These are phyloP conservation scores for Hippoglossus stenolepis DNA, from an alignment of 2,113 vertebrate species.

Conservation along the genomic window DNA sequence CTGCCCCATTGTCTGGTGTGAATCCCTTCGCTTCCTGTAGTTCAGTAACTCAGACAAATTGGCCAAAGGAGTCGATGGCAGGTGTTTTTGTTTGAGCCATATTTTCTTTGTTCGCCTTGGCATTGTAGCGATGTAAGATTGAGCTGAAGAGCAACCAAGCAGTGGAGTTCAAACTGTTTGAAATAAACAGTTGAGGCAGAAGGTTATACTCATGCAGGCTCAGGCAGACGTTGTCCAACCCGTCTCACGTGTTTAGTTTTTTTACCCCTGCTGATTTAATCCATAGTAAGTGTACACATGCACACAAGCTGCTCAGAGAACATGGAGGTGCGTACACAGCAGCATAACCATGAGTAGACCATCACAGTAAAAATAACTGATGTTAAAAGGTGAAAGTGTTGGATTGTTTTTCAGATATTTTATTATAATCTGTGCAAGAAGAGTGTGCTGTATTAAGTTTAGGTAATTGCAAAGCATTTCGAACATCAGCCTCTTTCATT, in stretches of 20 bases:
- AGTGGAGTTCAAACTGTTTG: conserved; percentile 19
- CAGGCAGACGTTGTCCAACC: conserved; percentile 35
- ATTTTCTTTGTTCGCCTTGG: neutral
- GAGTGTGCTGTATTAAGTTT: neutral
- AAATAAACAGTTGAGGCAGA: conserved; percentile 31
- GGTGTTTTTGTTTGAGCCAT: conserved; percentile 25
- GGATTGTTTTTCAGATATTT: neutral
- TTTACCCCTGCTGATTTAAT: too few species aligned
- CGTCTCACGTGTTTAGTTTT: neutral
- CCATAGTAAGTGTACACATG: conserved; percentile 25
- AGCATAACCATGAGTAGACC: neutral
- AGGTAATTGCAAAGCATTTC: neutral
- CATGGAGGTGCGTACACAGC: conserved; percentile 3
- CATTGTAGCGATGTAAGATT: neutral
- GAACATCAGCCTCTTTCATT: neutral
- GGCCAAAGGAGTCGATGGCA: neutral
- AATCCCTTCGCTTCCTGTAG: conserved; percentile 44
- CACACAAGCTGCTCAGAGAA: neutral
- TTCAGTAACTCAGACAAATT: conserved; percentile 6
- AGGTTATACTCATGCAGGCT: conserved; percentile 14
- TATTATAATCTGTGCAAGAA: neutral
- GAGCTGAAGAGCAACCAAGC: conserved; percentile 7
- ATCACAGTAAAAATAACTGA: neutral
- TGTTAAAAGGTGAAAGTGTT: neutral
- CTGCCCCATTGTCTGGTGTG: conserved; percentile 36